Base-by-base conservation (phyloP, 2,113 vertebrate genomes). In the Urocynchramus pylzowi region DNA sequence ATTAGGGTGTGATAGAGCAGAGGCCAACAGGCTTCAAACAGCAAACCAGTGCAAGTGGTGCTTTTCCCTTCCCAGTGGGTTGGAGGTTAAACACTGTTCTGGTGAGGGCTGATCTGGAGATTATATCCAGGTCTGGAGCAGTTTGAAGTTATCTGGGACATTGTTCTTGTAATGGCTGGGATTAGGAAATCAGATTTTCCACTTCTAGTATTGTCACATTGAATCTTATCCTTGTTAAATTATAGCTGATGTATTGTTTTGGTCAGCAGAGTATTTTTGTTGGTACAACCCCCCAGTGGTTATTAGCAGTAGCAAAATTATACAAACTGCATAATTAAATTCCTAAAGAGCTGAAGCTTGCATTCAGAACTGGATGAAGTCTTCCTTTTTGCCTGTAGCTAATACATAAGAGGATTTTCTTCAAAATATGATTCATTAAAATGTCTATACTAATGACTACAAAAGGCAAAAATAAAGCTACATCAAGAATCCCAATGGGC, bases 371-470 rank as follows among this genome's bases (percentile, higher is more conserved):
- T 77, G 2, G 7, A 92, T 56, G 42, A 84, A 44, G 57, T 54
- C 24, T 87, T 89, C 54, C 21, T 95, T 95, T 88, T 87, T 90
- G 86, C 93, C 83, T 67, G 27, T 84, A 93, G 95, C 73, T 92
- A 92, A 89, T 78, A 84, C 27, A 7, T 86, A 81, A 95, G 86
- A 95, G 76, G 86, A 84, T 95, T 90, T 95, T 77, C 68, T 93
- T 86, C 67, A 69, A 94, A 95, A 90, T 90, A 83, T 39, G 63
- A 80, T 80, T 95, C 64, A 86, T 96, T 94, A 95, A 89, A 86
- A 81, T 87, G 47, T 84, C 80, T 87, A 4, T 84, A 74, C 63
- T 90, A 84, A 92, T 90, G 69, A 95, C 45, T 90, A 93, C 83
- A 84, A 90, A 93, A 87, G 45, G 37, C 30, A 83, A 86, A 90